Conservation (phyloP, 2,797 vertebrate genomes). For the Pteropus rufus region DNA sequence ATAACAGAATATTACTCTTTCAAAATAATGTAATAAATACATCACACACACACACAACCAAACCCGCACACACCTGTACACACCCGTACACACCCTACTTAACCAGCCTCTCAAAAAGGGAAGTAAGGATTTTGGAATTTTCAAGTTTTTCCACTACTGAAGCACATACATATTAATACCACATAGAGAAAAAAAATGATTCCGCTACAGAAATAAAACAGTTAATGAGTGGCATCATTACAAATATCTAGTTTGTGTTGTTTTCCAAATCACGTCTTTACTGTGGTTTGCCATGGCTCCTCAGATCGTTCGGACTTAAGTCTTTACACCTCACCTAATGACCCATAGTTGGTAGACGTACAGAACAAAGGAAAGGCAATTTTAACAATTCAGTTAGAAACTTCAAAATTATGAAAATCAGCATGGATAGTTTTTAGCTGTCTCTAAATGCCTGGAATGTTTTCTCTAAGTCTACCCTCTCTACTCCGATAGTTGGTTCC, state of each 20-base stretch:
- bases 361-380: not conserved
- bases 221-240: conserved; percentile 36
- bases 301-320: not conserved
- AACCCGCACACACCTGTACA: not conserved
- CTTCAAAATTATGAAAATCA: not conserved
- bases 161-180: conserved; percentile 35
- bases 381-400: not conserved
- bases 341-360: not conserved
- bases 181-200: not conserved
- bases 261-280: not conserved
- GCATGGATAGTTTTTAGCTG: not conserved
- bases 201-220: conserved; percentile 37
- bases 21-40: conserved; percentile 74
- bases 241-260: not conserved
- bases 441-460: not conserved
- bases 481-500: not conserved
- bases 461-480: not conserved
- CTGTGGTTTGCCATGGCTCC: not conserved
- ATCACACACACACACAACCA: not conserved
- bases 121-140: conserved; percentile 53
- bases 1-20: conserved; percentile 45
- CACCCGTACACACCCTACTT: not conserved
- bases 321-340: not conserved
- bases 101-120: conserved; percentile 33
- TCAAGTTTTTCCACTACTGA: conserved; percentile 65